Conservation (phyloP, 2,888 invertebrate genomes). For the Dione juno region DNA sequence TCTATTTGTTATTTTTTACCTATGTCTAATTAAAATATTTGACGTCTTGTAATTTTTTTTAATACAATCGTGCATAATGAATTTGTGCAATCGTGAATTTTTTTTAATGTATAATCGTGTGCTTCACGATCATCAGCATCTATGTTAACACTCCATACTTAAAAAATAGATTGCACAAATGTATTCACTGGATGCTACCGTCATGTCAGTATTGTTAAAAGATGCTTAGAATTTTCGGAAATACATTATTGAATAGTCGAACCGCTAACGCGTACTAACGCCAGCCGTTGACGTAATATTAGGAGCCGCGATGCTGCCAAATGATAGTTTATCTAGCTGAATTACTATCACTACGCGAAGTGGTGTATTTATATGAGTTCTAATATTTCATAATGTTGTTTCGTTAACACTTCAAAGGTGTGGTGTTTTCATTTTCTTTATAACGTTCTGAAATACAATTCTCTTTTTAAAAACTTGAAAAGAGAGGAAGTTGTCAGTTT, state of each 20-base stretch:
- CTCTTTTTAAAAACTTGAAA: no score
- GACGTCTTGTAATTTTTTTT: no score
- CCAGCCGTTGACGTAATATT: constrained; percentile 17
- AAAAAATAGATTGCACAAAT: not conserved
- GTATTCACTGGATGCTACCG: not conserved
- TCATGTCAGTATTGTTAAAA: constrained; percentile 15
- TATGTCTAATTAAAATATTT: not conserved
- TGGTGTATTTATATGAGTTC: constrained; percentile 12
- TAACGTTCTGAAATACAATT: no score
- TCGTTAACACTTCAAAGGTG: not conserved
- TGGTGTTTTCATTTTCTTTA: no score
- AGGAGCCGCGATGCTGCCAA: constrained; percentile 18
- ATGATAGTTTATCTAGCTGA: constrained; percentile 19
- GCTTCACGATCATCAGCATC: no score
- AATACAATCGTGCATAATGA: no score
- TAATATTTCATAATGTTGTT: not conserved
- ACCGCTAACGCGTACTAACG: constrained; percentile 23
- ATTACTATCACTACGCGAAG: constrained; percentile 14
- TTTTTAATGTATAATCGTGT: no score
- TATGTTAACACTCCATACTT: no score
- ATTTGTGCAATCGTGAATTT: no score
- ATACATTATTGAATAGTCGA: constrained; percentile 13
- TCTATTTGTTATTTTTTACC: not conserved
- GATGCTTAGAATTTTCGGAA: constrained; percentile 12
- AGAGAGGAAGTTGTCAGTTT: no score